A percentile compares a stretch with the other conserved stretches of the same genome.
Evolutionary conservation across 2,797 vertebrate genomes (phyloP).

Genomic region (Triplophysa yarkandensis): DNA sequence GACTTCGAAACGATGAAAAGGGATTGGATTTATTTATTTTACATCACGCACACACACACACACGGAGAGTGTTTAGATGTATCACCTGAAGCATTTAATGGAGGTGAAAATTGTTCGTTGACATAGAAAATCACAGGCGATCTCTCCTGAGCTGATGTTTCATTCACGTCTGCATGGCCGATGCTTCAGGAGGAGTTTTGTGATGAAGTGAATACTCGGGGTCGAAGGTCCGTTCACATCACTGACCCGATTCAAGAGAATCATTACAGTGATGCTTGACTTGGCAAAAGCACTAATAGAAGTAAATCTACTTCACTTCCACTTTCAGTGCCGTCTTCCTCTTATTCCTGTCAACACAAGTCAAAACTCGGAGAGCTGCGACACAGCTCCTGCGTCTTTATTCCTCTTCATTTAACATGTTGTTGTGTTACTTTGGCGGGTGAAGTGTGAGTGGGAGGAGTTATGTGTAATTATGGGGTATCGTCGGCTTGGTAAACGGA

Average conservation of each 20-base stretch:
- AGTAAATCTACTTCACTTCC: neutral
- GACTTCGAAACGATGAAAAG: too few relatives aligned
- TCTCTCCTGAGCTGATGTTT: neutral
- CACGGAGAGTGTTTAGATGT: neutral
- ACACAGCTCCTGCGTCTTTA: slow-evolving; percentile 3
- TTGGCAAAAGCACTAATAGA: neutral
- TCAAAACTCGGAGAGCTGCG: neutral
- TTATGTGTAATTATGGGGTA: slow-evolving; percentile 40
- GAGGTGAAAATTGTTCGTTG: neutral
- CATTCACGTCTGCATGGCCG: neutral
- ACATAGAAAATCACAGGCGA: neutral
- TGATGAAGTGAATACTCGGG: neutral
- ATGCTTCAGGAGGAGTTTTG: neutral
- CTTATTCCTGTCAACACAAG: neutral
- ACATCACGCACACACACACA: too few relatives aligned
- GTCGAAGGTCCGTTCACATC: neutral
- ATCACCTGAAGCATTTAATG: neutral
- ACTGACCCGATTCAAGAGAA: neutral
- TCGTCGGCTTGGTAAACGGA: slow-evolving; percentile 49
- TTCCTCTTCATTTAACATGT: slow-evolving; percentile 25
- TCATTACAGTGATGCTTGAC: neutral
- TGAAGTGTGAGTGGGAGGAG: slow-evolving; percentile 37
- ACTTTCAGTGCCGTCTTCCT: neutral
- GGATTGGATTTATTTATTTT: neutral
- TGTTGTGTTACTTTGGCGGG: neutral